A percentile compares a stretch with the other conserved stretches of the same genome.
Evolutionary conservation across 2,888 invertebrate genomes (phyloP).

Genomic region (Agrypnus murinus): DNA sequence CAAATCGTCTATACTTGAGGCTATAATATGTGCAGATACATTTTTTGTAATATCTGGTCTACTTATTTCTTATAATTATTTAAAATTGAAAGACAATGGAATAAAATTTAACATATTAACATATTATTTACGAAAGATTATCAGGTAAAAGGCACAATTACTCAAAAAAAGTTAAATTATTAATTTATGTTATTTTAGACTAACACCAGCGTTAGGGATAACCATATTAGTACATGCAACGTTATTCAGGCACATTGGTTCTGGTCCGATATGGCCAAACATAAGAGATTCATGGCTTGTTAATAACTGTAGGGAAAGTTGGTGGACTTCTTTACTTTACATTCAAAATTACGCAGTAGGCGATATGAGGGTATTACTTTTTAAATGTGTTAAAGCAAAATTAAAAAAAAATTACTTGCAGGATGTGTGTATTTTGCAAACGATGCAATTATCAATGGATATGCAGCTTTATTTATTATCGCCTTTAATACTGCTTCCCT

Average conservation of each 20-base stretch:
- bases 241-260: conserved; percentile 70
- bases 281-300: conserved; percentile 55
- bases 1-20: background rate
- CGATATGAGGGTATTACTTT: conserved; percentile 59
- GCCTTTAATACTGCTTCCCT: conserved; percentile 72
- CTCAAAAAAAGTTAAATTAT: too few species aligned
- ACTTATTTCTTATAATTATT: conserved; percentile 71
- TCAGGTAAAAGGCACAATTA: conserved; percentile 70
- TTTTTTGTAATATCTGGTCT: conserved; percentile 79
- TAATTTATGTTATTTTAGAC: too few species aligned
- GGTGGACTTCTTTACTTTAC: conserved; percentile 70
- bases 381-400: background rate
- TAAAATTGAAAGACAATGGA: conserved; percentile 63
- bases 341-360: conserved; percentile 68
- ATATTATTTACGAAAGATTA: conserved; percentile 70
- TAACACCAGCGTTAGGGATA: conserved; percentile 72
- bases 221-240: conserved; percentile 70
- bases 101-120: conserved; percentile 64
- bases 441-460: conserved; percentile 77
- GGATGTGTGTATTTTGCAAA: conserved; percentile 72
- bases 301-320: conserved; percentile 64
- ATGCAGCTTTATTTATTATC: conserved; percentile 75
- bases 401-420: background rate
- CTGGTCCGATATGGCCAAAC: conserved; percentile 72
- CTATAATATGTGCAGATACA: conserved; percentile 74